phyloP scores from a whole-genome alignment of 2,888 invertebrate genomes.

The Drosophila barbarae region DNA sequence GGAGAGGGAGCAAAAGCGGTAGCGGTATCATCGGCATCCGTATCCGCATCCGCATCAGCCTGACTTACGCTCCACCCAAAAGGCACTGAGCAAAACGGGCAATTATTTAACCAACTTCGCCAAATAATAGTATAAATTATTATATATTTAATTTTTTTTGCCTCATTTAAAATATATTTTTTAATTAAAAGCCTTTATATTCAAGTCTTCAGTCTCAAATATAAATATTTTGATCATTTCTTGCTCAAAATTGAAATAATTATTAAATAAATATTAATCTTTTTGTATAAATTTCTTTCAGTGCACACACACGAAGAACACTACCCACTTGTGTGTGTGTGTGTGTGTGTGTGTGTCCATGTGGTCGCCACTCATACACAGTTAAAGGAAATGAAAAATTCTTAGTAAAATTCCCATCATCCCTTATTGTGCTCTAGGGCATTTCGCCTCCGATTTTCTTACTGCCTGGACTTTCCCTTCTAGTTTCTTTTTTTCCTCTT shows the following conservation, averaged over 20 bases:
- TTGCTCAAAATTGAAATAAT: not conserved
- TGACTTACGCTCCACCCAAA: slow-evolving; percentile 25
- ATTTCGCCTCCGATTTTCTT: slow-evolving; percentile 44
- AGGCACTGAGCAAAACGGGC: slow-evolving; percentile 1
- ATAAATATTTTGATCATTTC: not conserved
- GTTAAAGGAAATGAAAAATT: slow-evolving; percentile 72
- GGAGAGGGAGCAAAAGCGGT: slow-evolving; percentile 1
- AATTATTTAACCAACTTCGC: no score
- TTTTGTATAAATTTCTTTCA: not conserved
- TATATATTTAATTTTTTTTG: no score
- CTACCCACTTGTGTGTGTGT: slow-evolving; percentile 6
- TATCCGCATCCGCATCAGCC: slow-evolving; percentile 8
- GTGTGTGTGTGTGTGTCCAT: not conserved
- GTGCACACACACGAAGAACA: slow-evolving; percentile 10
- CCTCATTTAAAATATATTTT: not conserved
- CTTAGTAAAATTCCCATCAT: slow-evolving; percentile 72
- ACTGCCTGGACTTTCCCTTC: slow-evolving; percentile 3
- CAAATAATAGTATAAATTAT: no score
- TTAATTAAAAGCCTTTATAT: not conserved
- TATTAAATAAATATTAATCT: fast-evolving
- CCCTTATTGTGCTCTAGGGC: slow-evolving; percentile 72
- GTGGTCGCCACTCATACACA: slow-evolving; percentile 35
- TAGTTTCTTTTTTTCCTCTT: not conserved
- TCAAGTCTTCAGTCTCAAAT: not conserved
- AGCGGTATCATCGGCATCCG: slow-evolving; percentile 34